phyloP scores from a whole-genome alignment of 2,888 invertebrate genomes.

The Dinocampus coccinellae region DNA sequence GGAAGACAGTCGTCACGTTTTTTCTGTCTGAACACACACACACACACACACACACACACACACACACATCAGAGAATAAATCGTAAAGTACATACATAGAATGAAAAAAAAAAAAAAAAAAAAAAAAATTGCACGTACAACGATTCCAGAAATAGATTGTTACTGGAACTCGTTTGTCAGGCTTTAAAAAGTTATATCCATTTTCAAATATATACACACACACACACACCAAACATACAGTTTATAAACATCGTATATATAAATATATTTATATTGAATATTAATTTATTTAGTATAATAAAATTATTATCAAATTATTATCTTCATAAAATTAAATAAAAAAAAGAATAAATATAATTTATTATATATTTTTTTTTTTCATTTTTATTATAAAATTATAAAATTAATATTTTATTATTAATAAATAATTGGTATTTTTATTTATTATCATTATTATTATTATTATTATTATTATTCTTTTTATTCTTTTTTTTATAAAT shows the following conservation, averaged over 20 bases:
- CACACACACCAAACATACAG: not conserved
- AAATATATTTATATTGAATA: not conserved
- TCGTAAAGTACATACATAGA: not conserved
- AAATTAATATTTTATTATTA: too few species aligned
- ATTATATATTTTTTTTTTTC: too few species aligned
- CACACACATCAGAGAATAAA: not conserved
- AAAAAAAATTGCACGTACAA: not conserved
- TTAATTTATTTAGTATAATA: not conserved
- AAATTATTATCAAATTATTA: not conserved
- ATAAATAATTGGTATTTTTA: too few species aligned
- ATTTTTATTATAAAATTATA: too few species aligned
- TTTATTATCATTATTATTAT: too few species aligned
- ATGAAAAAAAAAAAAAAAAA: not conserved
- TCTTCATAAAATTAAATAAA: too few species aligned
- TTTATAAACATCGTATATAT: not conserved
- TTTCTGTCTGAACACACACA: not conserved
- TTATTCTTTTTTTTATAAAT: too few species aligned
- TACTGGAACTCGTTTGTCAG: not conserved
- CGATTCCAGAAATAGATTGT: slow-evolving; percentile 1
- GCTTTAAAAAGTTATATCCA: not conserved
- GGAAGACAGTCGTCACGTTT: slow-evolving; percentile 8
- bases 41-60: too few species aligned
- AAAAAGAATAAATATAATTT: too few species aligned
- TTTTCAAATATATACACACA: not conserved
- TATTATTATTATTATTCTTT: too few species aligned